A percentile compares a stretch with the other conserved stretches of the same genome.
Conservation (phyloP, 2,113 vertebrate species). For the Notechis scutatus region DNA sequence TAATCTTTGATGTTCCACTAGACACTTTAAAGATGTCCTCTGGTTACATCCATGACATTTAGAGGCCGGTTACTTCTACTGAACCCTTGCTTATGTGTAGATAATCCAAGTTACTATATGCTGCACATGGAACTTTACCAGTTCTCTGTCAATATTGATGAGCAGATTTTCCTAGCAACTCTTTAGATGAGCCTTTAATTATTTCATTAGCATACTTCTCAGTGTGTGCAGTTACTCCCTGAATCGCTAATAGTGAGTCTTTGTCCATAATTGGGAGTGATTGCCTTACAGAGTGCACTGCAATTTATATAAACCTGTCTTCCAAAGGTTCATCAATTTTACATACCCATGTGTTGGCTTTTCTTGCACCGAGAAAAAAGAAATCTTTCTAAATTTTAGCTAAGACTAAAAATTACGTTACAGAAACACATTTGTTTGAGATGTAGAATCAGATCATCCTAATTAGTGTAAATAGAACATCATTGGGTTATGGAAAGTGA, state of each 20-base stretch:
- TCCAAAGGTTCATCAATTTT: background rate
- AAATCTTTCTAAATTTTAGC: background rate
- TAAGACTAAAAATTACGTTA: background rate
- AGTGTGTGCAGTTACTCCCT: background rate
- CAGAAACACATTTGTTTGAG: background rate
- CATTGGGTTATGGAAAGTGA: background rate
- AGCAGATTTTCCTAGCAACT: background rate
- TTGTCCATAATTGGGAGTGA: background rate
- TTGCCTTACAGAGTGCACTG: background rate
- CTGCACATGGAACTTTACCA: background rate
- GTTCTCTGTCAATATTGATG: background rate
- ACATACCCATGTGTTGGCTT: background rate
- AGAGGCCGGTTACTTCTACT: background rate
- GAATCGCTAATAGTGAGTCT: background rate
- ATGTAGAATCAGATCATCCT: background rate
- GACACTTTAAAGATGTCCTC: background rate
- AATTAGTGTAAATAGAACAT: background rate
- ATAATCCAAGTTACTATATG: background rate
- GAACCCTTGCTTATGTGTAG: background rate
- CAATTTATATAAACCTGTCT: background rate
- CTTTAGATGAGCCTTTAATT: background rate
- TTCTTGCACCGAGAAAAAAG: background rate
- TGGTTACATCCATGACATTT: background rate
- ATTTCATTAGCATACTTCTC: background rate
- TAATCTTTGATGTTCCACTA: background rate